Conservation (phyloP, 2,888 invertebrate species). For the Anagyrus pseudococci region DNA sequence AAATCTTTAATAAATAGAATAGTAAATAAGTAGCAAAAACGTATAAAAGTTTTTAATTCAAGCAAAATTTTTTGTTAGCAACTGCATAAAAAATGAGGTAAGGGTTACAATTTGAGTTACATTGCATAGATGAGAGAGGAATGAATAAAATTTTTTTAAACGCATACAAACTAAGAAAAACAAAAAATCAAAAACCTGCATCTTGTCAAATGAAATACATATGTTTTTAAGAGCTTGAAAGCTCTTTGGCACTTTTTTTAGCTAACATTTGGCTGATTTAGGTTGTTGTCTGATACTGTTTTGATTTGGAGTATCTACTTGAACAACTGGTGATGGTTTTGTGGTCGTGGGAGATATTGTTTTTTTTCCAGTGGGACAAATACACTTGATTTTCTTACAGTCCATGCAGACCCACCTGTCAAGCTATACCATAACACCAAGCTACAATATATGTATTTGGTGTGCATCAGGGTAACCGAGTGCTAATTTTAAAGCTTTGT, state of each 20-base stretch:
- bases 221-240: conserved; percentile 30
- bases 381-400: conserved; percentile 74
- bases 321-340: conserved; percentile 47
- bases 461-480: neutral
- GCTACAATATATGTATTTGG: conserved; percentile 58
- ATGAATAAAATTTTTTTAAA: too few species aligned
- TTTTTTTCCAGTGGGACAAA: conserved; percentile 63
- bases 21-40: too few species aligned
- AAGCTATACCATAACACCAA: conserved; percentile 72
- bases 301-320: conserved; percentile 51
- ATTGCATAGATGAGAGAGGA: too few species aligned
- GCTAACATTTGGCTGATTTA: conserved; percentile 52
- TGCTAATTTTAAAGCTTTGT: neutral
- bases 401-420: conserved; percentile 77
- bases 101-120: neutral
- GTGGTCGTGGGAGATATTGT: conserved; percentile 46
- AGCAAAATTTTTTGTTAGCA: conserved; percentile 12
- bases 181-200: conserved; percentile 55
- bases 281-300: conserved; percentile 55
- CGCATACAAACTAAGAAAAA: conserved; percentile 44
- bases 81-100: neutral
- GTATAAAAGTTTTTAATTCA: too few species aligned
- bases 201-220: conserved; percentile 39
- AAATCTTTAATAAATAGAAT: too few species aligned
- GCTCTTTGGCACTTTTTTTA: conserved; percentile 42